These are phyloP conservation scores for Achroia grisella DNA, from an alignment of 1,140 invertebrate genomes.

Conservation along the genomic window DNA sequence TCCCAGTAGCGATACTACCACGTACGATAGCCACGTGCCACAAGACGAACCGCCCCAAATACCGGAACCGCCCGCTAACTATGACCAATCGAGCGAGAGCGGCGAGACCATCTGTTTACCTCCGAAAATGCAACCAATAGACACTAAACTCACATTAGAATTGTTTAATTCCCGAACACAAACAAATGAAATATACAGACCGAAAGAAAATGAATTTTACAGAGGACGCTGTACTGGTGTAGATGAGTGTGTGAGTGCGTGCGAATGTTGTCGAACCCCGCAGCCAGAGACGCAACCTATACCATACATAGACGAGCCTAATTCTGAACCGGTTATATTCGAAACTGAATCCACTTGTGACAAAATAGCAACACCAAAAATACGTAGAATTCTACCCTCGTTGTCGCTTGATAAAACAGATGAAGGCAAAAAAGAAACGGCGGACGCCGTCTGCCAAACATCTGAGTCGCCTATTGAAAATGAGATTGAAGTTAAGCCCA, in stretches of 20 bases:
- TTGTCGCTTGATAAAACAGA: conserved; percentile 49
- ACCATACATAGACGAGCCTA: conserved; percentile 67
- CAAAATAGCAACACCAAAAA: conserved; percentile 50
- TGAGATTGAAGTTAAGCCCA: conserved; percentile 13
- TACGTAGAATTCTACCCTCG: conserved; percentile 52
- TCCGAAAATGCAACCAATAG: conserved; percentile 57
- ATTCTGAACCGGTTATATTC: conserved; percentile 62
- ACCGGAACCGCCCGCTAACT: conserved; percentile 27
- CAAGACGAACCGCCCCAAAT: conserved; percentile 32
- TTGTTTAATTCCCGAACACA: conserved; percentile 39
- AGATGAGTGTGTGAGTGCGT: conserved; percentile 58
- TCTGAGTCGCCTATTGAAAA: conserved; percentile 32
- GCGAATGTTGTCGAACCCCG: conserved; percentile 60
- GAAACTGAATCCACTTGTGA: conserved; percentile 45
- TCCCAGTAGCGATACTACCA: conserved; percentile 10
- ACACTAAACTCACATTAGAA: conserved; percentile 49
- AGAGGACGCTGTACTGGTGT: conserved; percentile 44
- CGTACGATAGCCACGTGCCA: conserved; percentile 26
- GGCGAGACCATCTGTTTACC: conserved; percentile 43
- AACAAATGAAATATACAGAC: conserved; percentile 30
- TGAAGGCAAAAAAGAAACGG: conserved; percentile 42
- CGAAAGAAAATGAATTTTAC: conserved; percentile 31
- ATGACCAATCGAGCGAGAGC: conserved; percentile 31
- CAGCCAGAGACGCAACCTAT: conserved; percentile 59
- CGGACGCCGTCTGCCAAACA: conserved; percentile 57